Percentiles rank a stretch among this genome's conserved stretches.
Conservation (phyloP, 2,113 vertebrate genomes). For the Esox niger region DNA sequence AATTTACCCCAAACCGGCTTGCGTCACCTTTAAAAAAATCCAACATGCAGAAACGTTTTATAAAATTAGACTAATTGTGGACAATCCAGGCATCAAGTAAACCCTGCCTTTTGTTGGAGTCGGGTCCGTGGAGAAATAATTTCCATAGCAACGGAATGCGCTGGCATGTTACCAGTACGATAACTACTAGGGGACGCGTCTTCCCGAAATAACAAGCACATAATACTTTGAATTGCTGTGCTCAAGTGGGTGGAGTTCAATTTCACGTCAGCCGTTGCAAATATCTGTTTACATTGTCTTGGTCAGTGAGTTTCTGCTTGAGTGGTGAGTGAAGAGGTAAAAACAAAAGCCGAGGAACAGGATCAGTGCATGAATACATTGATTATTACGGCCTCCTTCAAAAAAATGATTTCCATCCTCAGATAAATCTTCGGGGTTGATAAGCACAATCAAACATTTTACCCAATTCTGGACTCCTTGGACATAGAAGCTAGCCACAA, state of each 20-base stretch:
- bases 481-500: no score
- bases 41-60: no score
- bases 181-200: constrained; percentile 3
- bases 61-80: not conserved
- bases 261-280: constrained; percentile 22
- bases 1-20: no score
- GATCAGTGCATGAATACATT: not conserved
- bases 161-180: no score
- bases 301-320: constrained; percentile 28
- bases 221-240: not conserved
- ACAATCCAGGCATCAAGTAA: not conserved
- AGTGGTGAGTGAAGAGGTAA: constrained; percentile 21
- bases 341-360: not conserved
- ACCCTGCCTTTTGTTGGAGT: constrained; percentile 13
- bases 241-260: constrained; percentile 41
- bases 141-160: constrained; percentile 66
- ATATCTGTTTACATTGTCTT: constrained; percentile 47
- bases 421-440: not conserved
- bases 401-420: not conserved
- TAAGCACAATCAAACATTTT: not conserved
- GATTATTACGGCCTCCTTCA: not conserved
- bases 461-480: no score
- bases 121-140: constrained; percentile 25
- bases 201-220: not conserved
- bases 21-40: no score